Evolutionary conservation across 2,797 vertebrate genomes (phyloP).

Genomic region (Phrynocephalus vlangalii): DNA sequence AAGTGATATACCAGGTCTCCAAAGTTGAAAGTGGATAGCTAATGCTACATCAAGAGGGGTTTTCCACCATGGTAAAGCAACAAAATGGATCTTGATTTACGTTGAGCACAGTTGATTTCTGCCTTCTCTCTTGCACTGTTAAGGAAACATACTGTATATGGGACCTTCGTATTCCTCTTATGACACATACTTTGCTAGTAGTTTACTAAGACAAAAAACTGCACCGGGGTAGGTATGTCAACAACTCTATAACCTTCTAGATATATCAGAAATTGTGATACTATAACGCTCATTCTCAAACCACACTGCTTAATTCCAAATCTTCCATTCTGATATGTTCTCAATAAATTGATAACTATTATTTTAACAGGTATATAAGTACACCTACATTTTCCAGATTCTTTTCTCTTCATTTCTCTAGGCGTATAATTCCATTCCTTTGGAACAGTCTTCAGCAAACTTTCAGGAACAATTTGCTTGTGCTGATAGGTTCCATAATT

Average conservation of each 20-base stretch:
- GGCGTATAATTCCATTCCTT: conserved; percentile 89
- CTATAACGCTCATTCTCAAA: conserved; percentile 15
- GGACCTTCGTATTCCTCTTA: background rate
- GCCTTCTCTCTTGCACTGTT: background rate
- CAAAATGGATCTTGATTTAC: background rate
- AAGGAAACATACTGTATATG: background rate
- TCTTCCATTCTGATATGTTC: background rate
- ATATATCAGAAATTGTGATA: background rate
- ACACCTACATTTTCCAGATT: conserved; percentile 82
- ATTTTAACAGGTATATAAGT: conserved; percentile 36
- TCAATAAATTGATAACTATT: conserved; percentile 23
- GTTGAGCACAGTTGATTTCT: background rate
- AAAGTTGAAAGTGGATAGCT: too few relatives aligned
- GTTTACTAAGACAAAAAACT: background rate
- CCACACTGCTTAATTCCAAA: conserved; percentile 8
- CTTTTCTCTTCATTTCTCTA: conserved; percentile 76
- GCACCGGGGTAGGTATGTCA: conserved; percentile 31
- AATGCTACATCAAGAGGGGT: too few relatives aligned
- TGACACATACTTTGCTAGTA: background rate
- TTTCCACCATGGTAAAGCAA: background rate
- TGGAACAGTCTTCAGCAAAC: conserved; percentile 86
- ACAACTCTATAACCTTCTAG: background rate
- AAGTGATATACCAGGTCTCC: background rate
- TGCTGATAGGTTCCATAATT: conserved; percentile 71
- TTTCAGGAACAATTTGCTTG: conserved; percentile 80